Evolutionary conservation across 2,888 invertebrate species (phyloP), one percentile per base, ranked within the genome.

Genomic region (Biston stratarius): DNA sequence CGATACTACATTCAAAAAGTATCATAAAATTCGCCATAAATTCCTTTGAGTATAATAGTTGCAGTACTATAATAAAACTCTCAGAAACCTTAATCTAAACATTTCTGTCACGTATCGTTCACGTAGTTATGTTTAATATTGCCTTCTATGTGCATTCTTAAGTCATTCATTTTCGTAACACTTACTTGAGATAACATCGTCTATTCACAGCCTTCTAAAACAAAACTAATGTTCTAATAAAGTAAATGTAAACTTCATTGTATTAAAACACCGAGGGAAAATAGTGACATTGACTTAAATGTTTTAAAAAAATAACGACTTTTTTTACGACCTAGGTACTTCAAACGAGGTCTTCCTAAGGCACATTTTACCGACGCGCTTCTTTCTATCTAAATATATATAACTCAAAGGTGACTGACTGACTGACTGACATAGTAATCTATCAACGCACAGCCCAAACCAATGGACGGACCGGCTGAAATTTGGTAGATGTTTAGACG

Each of bases 181-280:
- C 65, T 67, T 64, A 60, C 53, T 71, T 38, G 53, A 66, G 86
- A 86, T 86, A 81, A 75, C 68, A 86, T 85, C 82, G 69, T 83
- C 75, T 79, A 78, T 77, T 70, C 78, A 75, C 63, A 69, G 72
- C 84, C 84, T 82, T 83, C 78, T 73, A 67, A 61, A 45, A 61
- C 64, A 60, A 52, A 61, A 61, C 47, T 61, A 61, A 55, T 59
- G 64, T 51, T 11, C 56, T 40, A 52, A 51, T 61, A 49, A 70
- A 70, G 67, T 68, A 60, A 67, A 65, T 42, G 64, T 69, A 61
- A 61, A 57, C 38, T 42, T 38, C 70, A 70, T 66, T 68, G 68
- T 44, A 59, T 38, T 61, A 49, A 55, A 55, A 47, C 64, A 65
- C 64, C 64, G 61, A 67, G 66, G 64, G 63, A 74, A 74, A 64